Percentiles rank a stretch among this genome's conserved stretches.
These are phyloP conservation scores for Sipha maydis DNA, from an alignment of 2,888 invertebrate species.

Conservation along the genomic window DNA sequence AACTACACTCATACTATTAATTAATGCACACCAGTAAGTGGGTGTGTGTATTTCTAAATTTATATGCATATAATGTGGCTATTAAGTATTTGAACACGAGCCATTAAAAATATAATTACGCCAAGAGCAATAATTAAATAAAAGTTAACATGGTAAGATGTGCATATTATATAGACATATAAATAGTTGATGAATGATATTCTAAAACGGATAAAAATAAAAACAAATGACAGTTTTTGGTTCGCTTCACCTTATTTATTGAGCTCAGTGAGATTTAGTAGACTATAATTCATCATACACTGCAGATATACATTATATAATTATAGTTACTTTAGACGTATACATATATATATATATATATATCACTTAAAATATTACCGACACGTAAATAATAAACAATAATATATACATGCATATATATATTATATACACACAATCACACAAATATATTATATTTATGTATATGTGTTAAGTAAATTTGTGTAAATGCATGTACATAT, in stretches of 20 bases:
- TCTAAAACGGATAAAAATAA: no score
- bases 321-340: slow-evolving; percentile 49
- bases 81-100: background rate
- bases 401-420: slow-evolving; percentile 9
- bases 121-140: background rate
- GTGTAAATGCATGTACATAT: background rate
- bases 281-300: slow-evolving; percentile 60
- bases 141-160: no score
- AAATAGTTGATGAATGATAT: background rate
- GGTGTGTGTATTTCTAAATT: no score
- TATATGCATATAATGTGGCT: no score
- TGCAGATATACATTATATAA: slow-evolving; percentile 55
- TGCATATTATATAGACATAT: background rate
- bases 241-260: slow-evolving; percentile 60
- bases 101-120: background rate
- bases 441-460: background rate
- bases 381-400: slow-evolving; percentile 49
- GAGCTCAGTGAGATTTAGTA: slow-evolving; percentile 58
- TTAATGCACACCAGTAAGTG: no score
- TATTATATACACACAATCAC: background rate
- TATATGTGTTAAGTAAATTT: background rate
- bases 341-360: slow-evolving; percentile 17
- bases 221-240: background rate
- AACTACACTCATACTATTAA: no score
- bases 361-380: slow-evolving; percentile 50